phyloP scores from a whole-genome alignment of 2,797 vertebrate species.

The Scomberomorus guttatus region DNA sequence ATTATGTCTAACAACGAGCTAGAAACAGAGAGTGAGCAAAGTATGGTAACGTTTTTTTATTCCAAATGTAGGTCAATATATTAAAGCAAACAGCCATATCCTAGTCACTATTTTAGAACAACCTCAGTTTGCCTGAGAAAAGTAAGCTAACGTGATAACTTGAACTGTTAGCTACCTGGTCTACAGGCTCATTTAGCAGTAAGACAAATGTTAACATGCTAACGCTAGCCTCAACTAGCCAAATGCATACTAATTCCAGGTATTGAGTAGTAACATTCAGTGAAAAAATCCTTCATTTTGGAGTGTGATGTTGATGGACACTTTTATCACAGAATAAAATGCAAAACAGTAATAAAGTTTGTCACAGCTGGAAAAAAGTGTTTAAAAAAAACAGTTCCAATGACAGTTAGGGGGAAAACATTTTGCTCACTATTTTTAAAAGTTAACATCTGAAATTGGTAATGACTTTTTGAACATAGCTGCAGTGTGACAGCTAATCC shows the following conservation, averaged over 20 bases:
- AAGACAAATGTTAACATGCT: neutral
- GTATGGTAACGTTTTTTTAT: neutral
- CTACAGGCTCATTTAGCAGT: neutral
- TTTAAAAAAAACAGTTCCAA: too few relatives aligned
- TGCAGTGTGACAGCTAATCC: neutral
- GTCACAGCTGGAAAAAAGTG: too few relatives aligned
- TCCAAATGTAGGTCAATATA: neutral
- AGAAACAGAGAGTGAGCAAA: neutral
- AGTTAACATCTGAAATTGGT: neutral
- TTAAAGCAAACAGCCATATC: neutral
- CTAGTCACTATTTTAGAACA: too few relatives aligned
- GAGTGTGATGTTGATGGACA: neutral
- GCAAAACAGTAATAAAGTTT: too few relatives aligned
- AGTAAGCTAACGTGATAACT: neutral
- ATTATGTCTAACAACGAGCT: constrained; percentile 9
- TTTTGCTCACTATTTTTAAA: neutral
- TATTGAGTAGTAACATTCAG: neutral
- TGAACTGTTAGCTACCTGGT: neutral
- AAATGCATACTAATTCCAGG: neutral
- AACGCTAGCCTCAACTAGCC: neutral
- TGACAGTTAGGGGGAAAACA: too few relatives aligned
- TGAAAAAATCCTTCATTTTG: neutral
- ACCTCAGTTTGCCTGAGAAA: neutral
- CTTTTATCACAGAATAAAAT: too few relatives aligned
- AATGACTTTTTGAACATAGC: neutral